These are phyloP conservation scores for Clupea harengus DNA, from an alignment of 2,113 vertebrate species.

Conservation along the genomic window DNA sequence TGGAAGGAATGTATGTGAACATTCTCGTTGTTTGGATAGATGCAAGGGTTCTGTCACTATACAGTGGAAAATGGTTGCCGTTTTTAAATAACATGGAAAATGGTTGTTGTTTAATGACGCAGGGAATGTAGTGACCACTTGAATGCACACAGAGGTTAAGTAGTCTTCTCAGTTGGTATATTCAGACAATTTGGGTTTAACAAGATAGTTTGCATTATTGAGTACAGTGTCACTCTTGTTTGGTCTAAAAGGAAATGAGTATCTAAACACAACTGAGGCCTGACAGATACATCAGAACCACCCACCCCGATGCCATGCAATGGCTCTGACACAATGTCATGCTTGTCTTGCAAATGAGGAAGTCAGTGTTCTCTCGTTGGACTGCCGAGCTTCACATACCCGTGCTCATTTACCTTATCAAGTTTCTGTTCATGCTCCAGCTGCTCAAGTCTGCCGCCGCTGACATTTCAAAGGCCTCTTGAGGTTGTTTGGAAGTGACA, in stretches of 20 bases:
- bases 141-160: neutral
- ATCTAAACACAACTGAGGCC: neutral
- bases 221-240: neutral
- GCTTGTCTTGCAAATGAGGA: slow-evolving; percentile 1
- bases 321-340: neutral
- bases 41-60: neutral
- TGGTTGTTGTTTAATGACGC: neutral
- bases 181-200: neutral
- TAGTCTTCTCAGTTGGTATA: neutral
- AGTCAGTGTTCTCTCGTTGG: neutral
- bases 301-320: neutral
- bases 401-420: neutral
- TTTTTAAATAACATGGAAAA: neutral
- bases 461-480: neutral
- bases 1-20: neutral
- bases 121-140: neutral
- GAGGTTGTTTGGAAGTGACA: neutral
- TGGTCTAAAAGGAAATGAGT: neutral
- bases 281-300: neutral
- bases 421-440: neutral
- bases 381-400: neutral
- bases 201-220: neutral
- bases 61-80: neutral
- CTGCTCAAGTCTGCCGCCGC: neutral
- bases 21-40: neutral